These are phyloP conservation scores for Pyrrhia umbra DNA, from an alignment of 2,888 invertebrate species.

Conservation along the genomic window DNA sequence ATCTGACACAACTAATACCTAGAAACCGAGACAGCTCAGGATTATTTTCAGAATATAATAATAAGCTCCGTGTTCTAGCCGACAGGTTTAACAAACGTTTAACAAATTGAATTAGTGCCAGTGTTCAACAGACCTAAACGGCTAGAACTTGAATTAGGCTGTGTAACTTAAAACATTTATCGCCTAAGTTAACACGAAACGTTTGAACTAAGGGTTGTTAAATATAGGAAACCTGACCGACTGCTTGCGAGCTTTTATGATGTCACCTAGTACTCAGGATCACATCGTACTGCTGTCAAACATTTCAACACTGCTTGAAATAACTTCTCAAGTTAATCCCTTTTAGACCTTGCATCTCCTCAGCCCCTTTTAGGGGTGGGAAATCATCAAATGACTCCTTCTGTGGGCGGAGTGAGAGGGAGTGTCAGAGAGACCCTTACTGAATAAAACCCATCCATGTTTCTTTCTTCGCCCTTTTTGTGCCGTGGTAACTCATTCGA, in stretches of 20 bases:
- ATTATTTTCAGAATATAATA: slow-evolving; percentile 48
- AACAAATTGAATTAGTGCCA: slow-evolving; percentile 58
- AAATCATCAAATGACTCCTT: no score
- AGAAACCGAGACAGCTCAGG: slow-evolving; percentile 35
- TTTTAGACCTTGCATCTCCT: no score
- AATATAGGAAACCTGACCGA: not conserved
- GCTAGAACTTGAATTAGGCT: slow-evolving; percentile 29
- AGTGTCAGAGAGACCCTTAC: no score
- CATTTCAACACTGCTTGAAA: no score
- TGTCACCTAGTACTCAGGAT: not conserved
- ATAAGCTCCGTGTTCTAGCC: slow-evolving; percentile 30
- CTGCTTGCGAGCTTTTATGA: not conserved
- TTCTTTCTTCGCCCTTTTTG: no score
- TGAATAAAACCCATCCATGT: no score
- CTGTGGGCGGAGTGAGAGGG: no score
- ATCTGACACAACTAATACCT: slow-evolving; percentile 29
- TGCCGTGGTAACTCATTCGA: no score
- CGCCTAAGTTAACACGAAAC: slow-evolving; percentile 20
- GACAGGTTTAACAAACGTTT: slow-evolving; percentile 53
- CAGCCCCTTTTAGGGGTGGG: no score
- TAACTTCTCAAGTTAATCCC: no score
- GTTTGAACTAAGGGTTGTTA: slow-evolving; percentile 20
- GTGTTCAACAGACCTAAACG: slow-evolving; percentile 46
- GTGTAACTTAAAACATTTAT: slow-evolving; percentile 40
- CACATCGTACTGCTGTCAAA: no score